Percentiles rank a stretch among this genome's conserved stretches.
Evolutionary conservation across 2,888 invertebrate species (phyloP).

Genomic region (Microplitis manilae): DNA sequence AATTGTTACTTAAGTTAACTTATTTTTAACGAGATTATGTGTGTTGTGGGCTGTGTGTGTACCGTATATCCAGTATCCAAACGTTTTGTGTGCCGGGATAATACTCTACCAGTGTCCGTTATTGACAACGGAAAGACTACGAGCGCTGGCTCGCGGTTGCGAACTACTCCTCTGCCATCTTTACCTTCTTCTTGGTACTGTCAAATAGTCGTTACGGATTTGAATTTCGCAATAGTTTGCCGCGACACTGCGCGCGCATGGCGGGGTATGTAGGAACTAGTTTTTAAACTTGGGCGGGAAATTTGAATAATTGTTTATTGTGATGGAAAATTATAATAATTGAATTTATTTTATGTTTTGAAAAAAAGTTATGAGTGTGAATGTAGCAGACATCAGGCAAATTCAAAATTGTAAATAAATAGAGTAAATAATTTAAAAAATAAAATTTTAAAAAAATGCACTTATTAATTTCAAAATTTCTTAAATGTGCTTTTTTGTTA

Average conservation of each 20-base stretch:
- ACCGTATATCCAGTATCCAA: neutral
- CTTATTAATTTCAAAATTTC: too few species aligned
- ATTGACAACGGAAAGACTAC: conserved; percentile 65
- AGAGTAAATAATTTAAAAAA: too few species aligned
- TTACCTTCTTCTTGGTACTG: neutral
- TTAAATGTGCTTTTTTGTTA: too few species aligned
- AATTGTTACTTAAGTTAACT: conserved; percentile 36
- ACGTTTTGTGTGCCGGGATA: conserved; percentile 57
- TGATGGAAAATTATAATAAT: too few species aligned
- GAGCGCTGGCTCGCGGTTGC: conserved; percentile 61
- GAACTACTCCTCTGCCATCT: conserved; percentile 54
- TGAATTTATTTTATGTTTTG: too few species aligned
- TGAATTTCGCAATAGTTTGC: neutral
- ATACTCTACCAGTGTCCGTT: conserved; percentile 64
- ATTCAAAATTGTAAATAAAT: too few species aligned
- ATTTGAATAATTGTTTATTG: neutral
- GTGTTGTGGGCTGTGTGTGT: conserved; percentile 49
- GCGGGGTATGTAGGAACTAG: neutral
- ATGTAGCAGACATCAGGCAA: too few species aligned
- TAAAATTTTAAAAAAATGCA: too few species aligned
- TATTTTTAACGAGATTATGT: conserved; percentile 44
- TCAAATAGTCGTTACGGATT: neutral
- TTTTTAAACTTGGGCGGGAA: neutral
- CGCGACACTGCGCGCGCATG: neutral
- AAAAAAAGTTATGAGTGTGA: too few species aligned